Percentiles rank a stretch among this genome's conserved stretches.
These are phyloP conservation scores for Lepidothrix coronata DNA, from an alignment of 2,113 vertebrate genomes.

Conservation along the genomic window DNA sequence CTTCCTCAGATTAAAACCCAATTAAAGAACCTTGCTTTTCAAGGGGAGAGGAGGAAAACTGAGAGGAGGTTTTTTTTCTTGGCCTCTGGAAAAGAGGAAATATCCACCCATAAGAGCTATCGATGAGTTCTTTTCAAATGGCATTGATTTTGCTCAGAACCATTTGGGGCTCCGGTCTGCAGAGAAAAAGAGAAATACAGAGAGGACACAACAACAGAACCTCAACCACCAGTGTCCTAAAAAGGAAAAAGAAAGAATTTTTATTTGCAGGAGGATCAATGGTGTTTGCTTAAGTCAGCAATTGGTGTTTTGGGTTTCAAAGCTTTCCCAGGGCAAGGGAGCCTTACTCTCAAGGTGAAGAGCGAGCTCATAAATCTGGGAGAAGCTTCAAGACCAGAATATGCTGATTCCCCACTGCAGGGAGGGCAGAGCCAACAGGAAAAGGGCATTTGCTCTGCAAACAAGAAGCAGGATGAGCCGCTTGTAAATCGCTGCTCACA, in stretches of 20 bases:
- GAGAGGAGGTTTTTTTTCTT: neutral
- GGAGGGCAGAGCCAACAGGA: constrained; percentile 36
- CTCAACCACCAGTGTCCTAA: neutral
- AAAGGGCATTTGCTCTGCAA: constrained; percentile 59
- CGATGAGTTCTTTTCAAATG: neutral
- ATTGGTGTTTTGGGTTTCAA: constrained; percentile 48
- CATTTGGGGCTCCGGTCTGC: neutral
- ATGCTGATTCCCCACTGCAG: constrained; percentile 34
- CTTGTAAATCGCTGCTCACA: constrained; percentile 25
- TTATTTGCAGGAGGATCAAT: constrained; percentile 18
- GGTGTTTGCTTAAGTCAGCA: constrained; percentile 43
- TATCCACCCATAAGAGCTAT: neutral
- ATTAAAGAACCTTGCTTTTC: constrained; percentile 66
- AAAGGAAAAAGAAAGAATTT: neutral
- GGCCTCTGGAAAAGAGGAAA: neutral
- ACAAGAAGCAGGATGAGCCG: constrained; percentile 13
- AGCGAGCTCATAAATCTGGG: constrained; percentile 57
- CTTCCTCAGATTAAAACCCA: constrained; percentile 72
- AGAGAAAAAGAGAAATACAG: neutral
- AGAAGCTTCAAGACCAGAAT: constrained; percentile 57
- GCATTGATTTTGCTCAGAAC: neutral
- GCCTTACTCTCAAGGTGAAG: constrained; percentile 52
- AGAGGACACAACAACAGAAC: neutral
- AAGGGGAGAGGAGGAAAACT: constrained; percentile 22
- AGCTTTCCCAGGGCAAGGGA: neutral